These are phyloP conservation scores for Trichonephila clavata DNA, from an alignment of 1,140 invertebrate genomes.

Conservation along the genomic window DNA sequence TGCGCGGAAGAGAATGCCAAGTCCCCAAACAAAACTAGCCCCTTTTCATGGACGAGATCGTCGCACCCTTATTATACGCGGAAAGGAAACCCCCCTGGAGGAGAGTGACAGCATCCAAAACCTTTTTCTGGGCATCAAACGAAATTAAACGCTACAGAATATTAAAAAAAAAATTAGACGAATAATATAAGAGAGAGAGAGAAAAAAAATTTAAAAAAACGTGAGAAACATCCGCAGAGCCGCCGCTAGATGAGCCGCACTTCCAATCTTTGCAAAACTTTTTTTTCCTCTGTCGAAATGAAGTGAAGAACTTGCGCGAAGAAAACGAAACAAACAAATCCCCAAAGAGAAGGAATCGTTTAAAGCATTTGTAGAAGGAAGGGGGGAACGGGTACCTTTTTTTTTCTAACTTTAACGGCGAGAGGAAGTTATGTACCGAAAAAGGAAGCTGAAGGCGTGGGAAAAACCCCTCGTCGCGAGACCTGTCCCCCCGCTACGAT, in stretches of 20 bases:
- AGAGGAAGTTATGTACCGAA: constrained; percentile 29
- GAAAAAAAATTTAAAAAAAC: neutral
- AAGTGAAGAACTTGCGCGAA: neutral
- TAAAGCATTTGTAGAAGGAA: neutral
- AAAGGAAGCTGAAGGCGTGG: constrained; percentile 49
- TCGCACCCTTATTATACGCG: neutral
- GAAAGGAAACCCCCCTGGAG: neutral
- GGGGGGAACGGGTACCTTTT: neutral
- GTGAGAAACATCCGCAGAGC: constrained; percentile 43
- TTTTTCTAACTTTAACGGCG: neutral
- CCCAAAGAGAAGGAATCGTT: constrained; percentile 4
- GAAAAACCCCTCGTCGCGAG: constrained; percentile 14
- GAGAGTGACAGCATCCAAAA: neutral
- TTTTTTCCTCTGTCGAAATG: neutral
- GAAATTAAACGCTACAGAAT: neutral
- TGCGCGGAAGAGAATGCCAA: neutral
- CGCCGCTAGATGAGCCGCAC: constrained; percentile 31
- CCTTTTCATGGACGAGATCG: neutral
- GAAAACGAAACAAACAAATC: neutral
- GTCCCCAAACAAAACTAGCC: constrained; percentile 24
- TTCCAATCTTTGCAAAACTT: constrained; percentile 17
- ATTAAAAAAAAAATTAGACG: neutral
- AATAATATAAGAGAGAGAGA: neutral
- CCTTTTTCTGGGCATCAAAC: neutral
- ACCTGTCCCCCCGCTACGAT: constrained; percentile 45